Conservation (phyloP, 1,140 invertebrate genomes). For the Rhyzopertha dominica region DNA sequence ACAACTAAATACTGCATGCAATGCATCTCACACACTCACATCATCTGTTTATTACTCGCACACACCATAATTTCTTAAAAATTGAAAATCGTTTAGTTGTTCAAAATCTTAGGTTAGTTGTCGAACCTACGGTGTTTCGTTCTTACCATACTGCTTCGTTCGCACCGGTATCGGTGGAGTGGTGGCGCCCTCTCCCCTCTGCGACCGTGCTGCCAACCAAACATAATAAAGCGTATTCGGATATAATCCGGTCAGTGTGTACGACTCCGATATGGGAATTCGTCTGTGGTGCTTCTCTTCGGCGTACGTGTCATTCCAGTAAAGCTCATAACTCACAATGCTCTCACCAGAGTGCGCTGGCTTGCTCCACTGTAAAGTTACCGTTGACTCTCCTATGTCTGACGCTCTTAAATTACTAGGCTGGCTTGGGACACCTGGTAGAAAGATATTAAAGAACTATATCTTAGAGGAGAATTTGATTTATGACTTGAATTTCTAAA, state of each 20-base stretch:
- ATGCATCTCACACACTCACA: conserved; percentile 33
- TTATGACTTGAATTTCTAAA: too few relatives aligned
- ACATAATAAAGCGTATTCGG: conserved; percentile 95
- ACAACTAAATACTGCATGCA: conserved; percentile 45
- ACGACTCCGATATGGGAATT: conserved; percentile 76
- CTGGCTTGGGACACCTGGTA: conserved; percentile 82
- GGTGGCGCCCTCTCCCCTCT: conserved; percentile 87
- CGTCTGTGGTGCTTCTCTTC: conserved; percentile 68
- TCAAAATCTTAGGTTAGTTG: too few relatives aligned
- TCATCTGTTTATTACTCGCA: too few relatives aligned
- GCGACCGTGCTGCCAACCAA: conserved; percentile 88
- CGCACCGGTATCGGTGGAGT: conserved; percentile 90
- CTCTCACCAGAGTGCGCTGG: conserved; percentile 86
- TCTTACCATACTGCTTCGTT: conserved; percentile 96
- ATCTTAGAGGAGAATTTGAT: neutral
- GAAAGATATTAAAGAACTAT: neutral
- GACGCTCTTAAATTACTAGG: conserved; percentile 81
- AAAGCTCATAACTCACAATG: conserved; percentile 92
- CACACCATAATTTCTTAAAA: too few relatives aligned
- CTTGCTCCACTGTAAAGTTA: conserved; percentile 83
- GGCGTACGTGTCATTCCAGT: conserved; percentile 95
- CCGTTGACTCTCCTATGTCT: conserved; percentile 75
- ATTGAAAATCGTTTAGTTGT: too few relatives aligned
- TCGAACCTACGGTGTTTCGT: too few relatives aligned
- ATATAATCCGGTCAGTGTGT: conserved; percentile 81